Evolutionary conservation across 2,888 invertebrate genomes (phyloP), one percentile per base, ranked within the genome.

Genomic region (Macrophya annulata): DNA sequence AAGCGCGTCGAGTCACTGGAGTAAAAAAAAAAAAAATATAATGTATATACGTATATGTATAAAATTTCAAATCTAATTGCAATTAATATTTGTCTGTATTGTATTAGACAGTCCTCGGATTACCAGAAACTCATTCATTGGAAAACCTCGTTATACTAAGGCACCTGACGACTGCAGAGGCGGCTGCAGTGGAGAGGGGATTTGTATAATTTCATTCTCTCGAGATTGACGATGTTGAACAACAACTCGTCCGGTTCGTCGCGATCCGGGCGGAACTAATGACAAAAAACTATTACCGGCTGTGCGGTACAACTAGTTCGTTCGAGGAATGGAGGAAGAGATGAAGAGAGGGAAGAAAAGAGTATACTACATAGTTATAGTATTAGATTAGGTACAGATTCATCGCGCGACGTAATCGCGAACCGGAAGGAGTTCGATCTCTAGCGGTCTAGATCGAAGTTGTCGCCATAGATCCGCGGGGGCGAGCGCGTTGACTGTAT

Each of bases 191-290:
- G 55, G 15, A 10, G 45, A 1, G 72, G 15, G 10, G 10, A 3
- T 31, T 3, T 25, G 59, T 81, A 74, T 89, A 89, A 91, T 90
- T 90, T 90, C 88, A 89, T 89, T 90, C 89, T 82, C 79, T 85
- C 55, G 55, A 81, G 72, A 81, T 43, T 21, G 81, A 43, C 62
- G 40, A 31, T 55, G 51, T 45, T 40, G 72, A 68, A 74, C 21
- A 45, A 74, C 72, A 45, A 72, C 72, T 72, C 72, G 43, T 85
- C 71, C 85, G 65, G 43, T 21, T n/a, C 81, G 81, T 89, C 89
- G 88, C 81, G 81, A 81, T 88, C 90, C 88, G 89, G 88, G 90
- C 89, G 92, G 90, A 92, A 92, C 92, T 90, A 91, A 92, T 90
- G 88, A 89, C 89, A 71, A 87, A 86, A 81, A 81, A 81, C 62